Percentiles rank a stretch among this genome's conserved stretches.
Conservation (phyloP, 2,113 vertebrate species). For the Myotis lucifugus region DNA sequence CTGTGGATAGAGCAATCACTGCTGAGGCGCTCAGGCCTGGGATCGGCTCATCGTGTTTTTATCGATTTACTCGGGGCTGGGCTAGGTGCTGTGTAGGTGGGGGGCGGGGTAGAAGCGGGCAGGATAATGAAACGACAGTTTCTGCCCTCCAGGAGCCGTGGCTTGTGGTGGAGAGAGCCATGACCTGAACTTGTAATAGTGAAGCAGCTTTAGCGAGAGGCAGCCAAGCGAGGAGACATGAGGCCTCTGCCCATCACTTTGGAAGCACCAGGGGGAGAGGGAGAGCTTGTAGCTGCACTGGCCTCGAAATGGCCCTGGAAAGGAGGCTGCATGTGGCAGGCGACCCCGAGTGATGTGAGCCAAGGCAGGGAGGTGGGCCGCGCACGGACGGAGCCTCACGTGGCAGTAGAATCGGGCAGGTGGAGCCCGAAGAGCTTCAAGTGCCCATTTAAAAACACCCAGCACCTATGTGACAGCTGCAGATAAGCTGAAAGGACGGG, state of each 20-base stretch:
- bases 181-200: not conserved
- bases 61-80: not conserved
- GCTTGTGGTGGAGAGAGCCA: not conserved
- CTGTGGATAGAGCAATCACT: conserved; percentile 74
- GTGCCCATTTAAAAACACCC: not conserved
- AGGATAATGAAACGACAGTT: not conserved
- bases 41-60: not conserved
- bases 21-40: not conserved
- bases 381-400: fast-evolving
- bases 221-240: not conserved
- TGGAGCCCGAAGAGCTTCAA: not conserved
- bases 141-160: not conserved
- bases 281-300: not conserved
- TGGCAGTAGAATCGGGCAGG: not conserved
- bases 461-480: not conserved
- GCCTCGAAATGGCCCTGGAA: not conserved
- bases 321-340: not conserved
- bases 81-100: not conserved
- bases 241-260: not conserved
- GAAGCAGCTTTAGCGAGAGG: not conserved
- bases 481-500: too few species aligned
- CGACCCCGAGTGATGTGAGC: too few species aligned
- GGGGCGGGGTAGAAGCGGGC: not conserved
- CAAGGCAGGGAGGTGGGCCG: not conserved
- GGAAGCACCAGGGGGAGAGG: not conserved